Percentiles rank a stretch among this genome's conserved stretches.
Conservation (phyloP, 2,797 vertebrate genomes). For the Anabacerthia variegaticeps region DNA sequence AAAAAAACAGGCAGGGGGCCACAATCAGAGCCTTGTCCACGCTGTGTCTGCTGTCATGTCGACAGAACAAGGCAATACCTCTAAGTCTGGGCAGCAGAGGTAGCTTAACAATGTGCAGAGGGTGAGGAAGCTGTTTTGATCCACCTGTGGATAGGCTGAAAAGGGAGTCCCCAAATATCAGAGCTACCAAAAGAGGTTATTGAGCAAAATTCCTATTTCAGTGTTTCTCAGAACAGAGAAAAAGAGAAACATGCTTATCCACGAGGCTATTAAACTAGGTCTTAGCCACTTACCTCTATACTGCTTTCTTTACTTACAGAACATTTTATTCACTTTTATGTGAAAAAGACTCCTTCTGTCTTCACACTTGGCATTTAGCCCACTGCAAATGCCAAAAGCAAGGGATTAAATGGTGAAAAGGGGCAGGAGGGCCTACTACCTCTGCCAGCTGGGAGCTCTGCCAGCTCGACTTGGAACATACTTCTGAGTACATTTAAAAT, state of each 20-base stretch:
- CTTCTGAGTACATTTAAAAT: constrained; percentile 25
- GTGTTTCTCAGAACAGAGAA: not conserved
- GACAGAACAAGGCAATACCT: not conserved
- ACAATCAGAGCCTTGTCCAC: not conserved
- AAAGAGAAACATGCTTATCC: not conserved
- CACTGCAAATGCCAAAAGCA: constrained; percentile 25
- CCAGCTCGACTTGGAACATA: not conserved
- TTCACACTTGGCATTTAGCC: constrained; percentile 26
- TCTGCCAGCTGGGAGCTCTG: constrained; percentile 38
- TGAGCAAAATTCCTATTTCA: not conserved
- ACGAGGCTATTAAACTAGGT: not conserved
- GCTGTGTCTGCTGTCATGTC: not conserved
- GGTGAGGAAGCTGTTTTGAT: not conserved
- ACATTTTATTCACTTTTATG: not conserved
- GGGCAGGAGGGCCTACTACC: constrained; percentile 21
- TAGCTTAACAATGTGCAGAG: not conserved
- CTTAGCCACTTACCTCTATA: not conserved
- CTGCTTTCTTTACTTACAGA: constrained; percentile 1
- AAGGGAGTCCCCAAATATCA: not conserved
- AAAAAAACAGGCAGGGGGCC: not conserved
- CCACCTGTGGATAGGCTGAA: not conserved
- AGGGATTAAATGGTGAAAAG: constrained; percentile 54
- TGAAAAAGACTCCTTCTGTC: constrained; percentile 33
- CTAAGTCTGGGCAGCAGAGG: not conserved
- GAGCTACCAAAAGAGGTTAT: not conserved